Base-by-base conservation (phyloP, 2,888 invertebrate genomes). In the Alloplasta piceator region DNA sequence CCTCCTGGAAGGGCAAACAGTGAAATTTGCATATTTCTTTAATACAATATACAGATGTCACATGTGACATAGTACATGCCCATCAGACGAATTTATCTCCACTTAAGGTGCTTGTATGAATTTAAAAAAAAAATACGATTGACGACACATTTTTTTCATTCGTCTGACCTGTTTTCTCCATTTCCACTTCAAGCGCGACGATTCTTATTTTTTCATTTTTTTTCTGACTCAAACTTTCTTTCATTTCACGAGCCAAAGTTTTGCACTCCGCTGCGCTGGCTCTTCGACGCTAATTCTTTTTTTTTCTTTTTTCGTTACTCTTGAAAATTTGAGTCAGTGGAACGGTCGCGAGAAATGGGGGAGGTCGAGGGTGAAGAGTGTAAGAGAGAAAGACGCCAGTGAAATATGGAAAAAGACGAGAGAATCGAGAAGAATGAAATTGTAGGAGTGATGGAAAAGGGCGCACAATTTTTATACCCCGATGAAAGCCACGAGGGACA, bases 401-500 rank as follows among this genome's bases (percentile, higher is more conserved):
- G 16, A 64, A 43, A 41, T 10, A 43, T 26, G 26, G 48, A 38
- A 61, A 48, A 36, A 64, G 16, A 52, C 26, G 55, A 60, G 55
- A 56, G 9, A 63, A 14, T 60, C 14, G n/a, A 67, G 38, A 58
- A 16, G 74, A 60, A 50, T 52, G 67, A 63, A 52, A 38, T 12
- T 10, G 10, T 7, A 43, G 4, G 26, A 55, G 46, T 14, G 46
- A 50, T 26, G 63, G 26, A 41, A 58, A 58, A 50, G 7, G 38
- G 46, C 50, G 41, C 9, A 16, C 36, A 66, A 70, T 81, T 64
- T 72, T 80, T 71, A 36, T 61, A 56, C 72, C 78, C 72, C 79
- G 77, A 60, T 78, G 83, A 75, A 84, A 85, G 75, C 80, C 83
- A 77, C 82, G 83, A 82, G 83, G 76, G 85, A 26, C 26, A 26